phyloP scores from a whole-genome alignment of 2,888 invertebrate genomes.

The Zonitis immaculata region DNA sequence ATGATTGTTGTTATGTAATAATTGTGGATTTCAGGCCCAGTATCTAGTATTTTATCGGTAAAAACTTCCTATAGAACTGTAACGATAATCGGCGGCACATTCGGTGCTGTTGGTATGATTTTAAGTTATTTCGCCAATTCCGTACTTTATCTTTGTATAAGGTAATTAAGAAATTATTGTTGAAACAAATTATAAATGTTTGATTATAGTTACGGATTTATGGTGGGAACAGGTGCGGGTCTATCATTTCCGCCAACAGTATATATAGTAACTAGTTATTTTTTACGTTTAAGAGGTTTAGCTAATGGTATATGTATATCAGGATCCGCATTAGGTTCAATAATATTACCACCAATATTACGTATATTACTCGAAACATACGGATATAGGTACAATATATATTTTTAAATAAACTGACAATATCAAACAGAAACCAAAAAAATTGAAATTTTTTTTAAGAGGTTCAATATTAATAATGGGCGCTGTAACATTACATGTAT shows the following conservation, averaged over 20 bases:
- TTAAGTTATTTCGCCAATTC: conserved; percentile 75
- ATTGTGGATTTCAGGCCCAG: conserved; percentile 72
- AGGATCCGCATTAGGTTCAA: conserved; percentile 81
- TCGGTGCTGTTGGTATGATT: conserved; percentile 80
- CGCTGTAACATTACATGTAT: conserved; percentile 75
- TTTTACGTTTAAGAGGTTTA: conserved; percentile 70
- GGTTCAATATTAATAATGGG: conserved; percentile 79
- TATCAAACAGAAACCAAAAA: background rate
- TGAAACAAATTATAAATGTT: background rate
- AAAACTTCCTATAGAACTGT: conserved; percentile 81
- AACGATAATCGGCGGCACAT: conserved; percentile 75
- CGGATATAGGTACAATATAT: conserved; percentile 67
- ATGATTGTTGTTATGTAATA: conserved; percentile 7
- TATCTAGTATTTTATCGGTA: conserved; percentile 79
- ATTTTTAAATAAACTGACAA: background rate
- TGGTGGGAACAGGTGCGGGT: conserved; percentile 81
- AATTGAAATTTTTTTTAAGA: conserved; percentile 49
- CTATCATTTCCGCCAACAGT: conserved; percentile 85
- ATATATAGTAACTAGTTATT: conserved; percentile 85
- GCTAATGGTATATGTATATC: conserved; percentile 88
- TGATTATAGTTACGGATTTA: conserved; percentile 66
- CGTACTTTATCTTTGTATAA: conserved; percentile 73
- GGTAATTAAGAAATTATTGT: conserved; percentile 51
- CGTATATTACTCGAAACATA: conserved; percentile 66
- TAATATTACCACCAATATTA: conserved; percentile 75